A percentile compares a stretch with the other conserved stretches of the same genome.
Evolutionary conservation across 1,140 invertebrate species (phyloP).

Genomic region (Gryllus bimaculatus): DNA sequence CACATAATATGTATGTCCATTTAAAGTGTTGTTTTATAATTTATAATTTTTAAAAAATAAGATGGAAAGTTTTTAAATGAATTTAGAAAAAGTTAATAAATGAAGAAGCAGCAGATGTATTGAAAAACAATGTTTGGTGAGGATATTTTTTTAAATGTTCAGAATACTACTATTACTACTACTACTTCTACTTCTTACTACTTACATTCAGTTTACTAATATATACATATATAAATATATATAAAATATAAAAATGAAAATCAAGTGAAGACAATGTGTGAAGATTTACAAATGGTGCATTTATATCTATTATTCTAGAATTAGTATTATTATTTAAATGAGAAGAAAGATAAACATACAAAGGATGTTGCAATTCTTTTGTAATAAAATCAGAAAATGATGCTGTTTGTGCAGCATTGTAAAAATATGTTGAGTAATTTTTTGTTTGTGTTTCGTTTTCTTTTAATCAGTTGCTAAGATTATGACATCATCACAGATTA

Average conservation of each 20-base stretch:
- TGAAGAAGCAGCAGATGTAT: background rate
- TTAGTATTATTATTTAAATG: conserved; percentile 6
- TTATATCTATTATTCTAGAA: background rate
- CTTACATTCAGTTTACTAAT: conserved; percentile 5
- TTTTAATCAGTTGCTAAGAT: background rate
- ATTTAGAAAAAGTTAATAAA: conserved; percentile 4
- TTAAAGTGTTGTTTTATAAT: conserved; percentile 3
- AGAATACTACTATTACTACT: background rate
- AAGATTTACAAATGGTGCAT: conserved; percentile 1
- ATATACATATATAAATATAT: background rate
- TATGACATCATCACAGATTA: background rate
- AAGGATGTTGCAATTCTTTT: background rate
- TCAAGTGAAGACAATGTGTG: background rate
- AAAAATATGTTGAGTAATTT: background rate
- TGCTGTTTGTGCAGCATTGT: background rate
- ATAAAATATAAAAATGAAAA: background rate
- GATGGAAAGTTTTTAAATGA: background rate
- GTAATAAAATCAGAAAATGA: background rate
- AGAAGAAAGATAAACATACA: conserved; percentile 5
- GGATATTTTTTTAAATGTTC: conserved; percentile 6
- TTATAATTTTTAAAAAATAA: background rate
- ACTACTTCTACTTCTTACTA: background rate
- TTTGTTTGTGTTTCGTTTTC: background rate
- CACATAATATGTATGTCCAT: background rate
- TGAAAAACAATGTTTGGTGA: conserved; percentile 2